Evolutionary conservation across 2,797 vertebrate genomes (phyloP), one percentile per base, ranked within the genome.

Genomic region (Geotrypetes seraphini): DNA sequence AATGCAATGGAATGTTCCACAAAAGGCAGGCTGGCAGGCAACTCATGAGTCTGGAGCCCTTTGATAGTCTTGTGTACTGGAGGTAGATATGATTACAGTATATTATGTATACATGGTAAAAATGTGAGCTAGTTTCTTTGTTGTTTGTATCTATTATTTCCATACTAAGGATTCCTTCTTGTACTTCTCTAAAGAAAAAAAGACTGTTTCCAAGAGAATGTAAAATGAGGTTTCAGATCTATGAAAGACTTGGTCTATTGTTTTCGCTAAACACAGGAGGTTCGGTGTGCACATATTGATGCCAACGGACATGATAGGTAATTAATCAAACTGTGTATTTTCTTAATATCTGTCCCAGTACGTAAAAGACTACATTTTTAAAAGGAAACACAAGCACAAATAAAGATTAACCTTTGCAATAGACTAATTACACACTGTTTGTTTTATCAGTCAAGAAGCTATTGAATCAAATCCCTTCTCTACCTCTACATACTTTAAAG

Each of bases 1-100:
- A 72, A 68, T 63, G 34, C 45, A 47, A 60, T 0, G 23, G 53
- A 71, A 69, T n/a, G 63, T 60, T 71, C 69, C 53, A 51, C 36
- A 53, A 55, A 47, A 62, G 49, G 63, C 57, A 63, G 45, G 35
- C 57, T 63, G 45, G 35, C 48, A 63, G 66, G 55, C 66, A 68
- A 53, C 48, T 46, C 3, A n/a, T 0, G 4, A 12, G 39, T 26
- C 47, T 61, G 61, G 47, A 34, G 35, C 40, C 45, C 7, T 44
- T 68, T 48, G 55, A 47, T 67, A 23, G 44, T 53, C 26, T 37
- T 22, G 19, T 22, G 33, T 39, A 22, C 31, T 8, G n/a, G 2
- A 19, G 15, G 32, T 33, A 44, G 24, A 39, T 36, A n/a, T n/a
- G n/a, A n/a, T n/a, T n/a, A n/a, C n/a, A n/a, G n/a, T n/a, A n/a